Evolutionary conservation across 30 jellyfish, hydroid and myxozoan species (phyloP).

Genomic region (Chrysaora quinquecirrha): DNA sequence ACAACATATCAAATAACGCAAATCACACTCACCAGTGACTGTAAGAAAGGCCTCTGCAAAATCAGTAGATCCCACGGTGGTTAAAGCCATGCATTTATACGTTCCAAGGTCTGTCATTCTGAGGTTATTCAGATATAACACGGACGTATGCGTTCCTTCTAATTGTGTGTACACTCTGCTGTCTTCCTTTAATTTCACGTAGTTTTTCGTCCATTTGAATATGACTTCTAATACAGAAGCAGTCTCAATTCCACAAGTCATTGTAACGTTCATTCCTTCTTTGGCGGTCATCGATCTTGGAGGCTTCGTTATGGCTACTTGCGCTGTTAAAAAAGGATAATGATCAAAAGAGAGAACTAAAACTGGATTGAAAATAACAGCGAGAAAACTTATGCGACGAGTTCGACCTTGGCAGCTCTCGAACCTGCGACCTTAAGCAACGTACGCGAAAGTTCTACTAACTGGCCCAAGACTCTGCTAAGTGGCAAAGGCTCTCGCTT

Average conservation of each 20-base stretch:
- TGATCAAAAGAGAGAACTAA: background rate
- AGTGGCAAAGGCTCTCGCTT: too few relatives aligned
- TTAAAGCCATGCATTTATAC: slow-evolving; percentile 64
- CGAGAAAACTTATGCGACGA: too few relatives aligned
- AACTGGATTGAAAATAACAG: too few relatives aligned
- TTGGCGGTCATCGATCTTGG: slow-evolving; percentile 56
- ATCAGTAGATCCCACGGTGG: slow-evolving; percentile 77
- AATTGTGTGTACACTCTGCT: slow-evolving; percentile 36
- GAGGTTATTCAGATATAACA: slow-evolving; percentile 30
- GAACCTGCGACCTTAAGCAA: too few relatives aligned
- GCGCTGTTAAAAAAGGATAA: slow-evolving; percentile 8
- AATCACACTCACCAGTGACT: slow-evolving; percentile 53
- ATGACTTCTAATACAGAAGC: slow-evolving; percentile 63
- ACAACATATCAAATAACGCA: too few relatives aligned
- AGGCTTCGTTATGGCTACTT: slow-evolving; percentile 57
- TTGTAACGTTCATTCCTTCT: slow-evolving; percentile 51
- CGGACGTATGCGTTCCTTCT: slow-evolving; percentile 57
- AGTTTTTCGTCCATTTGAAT: slow-evolving; percentile 70
- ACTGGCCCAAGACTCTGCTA: too few relatives aligned
- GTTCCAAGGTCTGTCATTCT: slow-evolving; percentile 65
- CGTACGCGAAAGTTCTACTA: too few relatives aligned
- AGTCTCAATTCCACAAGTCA: slow-evolving; percentile 76
- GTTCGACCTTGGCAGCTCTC: too few relatives aligned
- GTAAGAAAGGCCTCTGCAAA: slow-evolving; percentile 60
- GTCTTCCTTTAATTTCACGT: slow-evolving; percentile 13